Base-by-base conservation (phyloP, 2,888 invertebrate genomes). In the Lasiommata megera region DNA sequence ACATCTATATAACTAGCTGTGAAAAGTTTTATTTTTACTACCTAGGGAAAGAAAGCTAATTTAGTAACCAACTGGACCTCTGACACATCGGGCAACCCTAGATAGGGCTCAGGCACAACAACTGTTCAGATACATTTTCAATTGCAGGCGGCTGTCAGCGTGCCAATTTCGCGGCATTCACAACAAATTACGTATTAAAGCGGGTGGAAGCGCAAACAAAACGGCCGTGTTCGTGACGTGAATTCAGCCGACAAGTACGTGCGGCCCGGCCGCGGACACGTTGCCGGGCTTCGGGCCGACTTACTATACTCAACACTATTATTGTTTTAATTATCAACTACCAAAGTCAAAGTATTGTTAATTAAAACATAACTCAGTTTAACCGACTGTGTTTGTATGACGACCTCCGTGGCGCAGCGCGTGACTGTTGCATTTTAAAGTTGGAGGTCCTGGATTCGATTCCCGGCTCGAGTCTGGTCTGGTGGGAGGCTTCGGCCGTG, bases 161-260 rank as follows among this genome's bases (percentile, higher is more conserved):
- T 80, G 83, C 83, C 87, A 88, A 89, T 88, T 88, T 83, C 78
- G 84, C 74, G 82, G 85, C 77, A 88, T 89, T 88, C 86, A 86
- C 82, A 84, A 88, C 88, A 88, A 88, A 88, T 88, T 88, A 88
- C 79, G 85, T 81, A 85, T 88, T 86, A 88, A 88, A 88, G 85
- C 88, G 85, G 83, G 86, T 83, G 84, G 86, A 85, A 84, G 76
- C 82, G 81, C 82, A 88, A 88, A 88, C 88, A 88, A 87, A 88
- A 87, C 87, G 82, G 73, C 76, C 72, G 76, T 88, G 89, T 80
- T 83, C 88, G 86, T 89, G 89, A 89, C 89, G 80, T 84, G 89
- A 89, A 89, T 89, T 76, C 80, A 58, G 47, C 41, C 40, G 51
- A 54, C 37, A 23, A 54, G 54, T 61, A 61, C 58, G 58, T 61